Evolutionary conservation across 2,888 invertebrate genomes (phyloP).

Genomic region (Ceriagrion tenellum): DNA sequence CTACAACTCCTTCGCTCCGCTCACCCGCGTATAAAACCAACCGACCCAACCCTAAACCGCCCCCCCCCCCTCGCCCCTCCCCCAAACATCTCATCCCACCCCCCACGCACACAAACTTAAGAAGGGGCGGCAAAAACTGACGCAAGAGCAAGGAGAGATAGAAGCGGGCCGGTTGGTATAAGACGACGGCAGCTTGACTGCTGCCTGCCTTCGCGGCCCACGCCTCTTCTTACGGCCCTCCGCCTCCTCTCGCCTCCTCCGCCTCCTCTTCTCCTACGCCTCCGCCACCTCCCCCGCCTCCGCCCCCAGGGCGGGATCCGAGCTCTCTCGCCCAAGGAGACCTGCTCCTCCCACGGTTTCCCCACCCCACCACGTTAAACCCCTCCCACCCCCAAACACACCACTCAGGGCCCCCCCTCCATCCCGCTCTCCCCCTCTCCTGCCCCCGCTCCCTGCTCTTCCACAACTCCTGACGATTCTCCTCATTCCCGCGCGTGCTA

Average conservation of each 20-base stretch:
- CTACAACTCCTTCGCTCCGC: conserved; percentile 33
- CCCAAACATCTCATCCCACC: not conserved
- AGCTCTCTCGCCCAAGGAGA: conserved; percentile 67
- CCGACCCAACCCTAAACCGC: conserved; percentile 23
- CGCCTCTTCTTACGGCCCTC: not conserved
- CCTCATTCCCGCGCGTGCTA: conserved; percentile 63
- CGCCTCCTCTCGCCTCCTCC: not conserved
- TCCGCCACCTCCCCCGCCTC: conserved; percentile 48
- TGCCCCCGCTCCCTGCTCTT: not conserved
- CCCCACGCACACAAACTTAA: not conserved
- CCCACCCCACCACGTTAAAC: not conserved
- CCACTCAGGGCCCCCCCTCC: not conserved
- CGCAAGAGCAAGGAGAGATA: not conserved
- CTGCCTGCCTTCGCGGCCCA: conserved; percentile 41
- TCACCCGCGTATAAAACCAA: conserved; percentile 2
- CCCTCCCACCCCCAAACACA: not conserved
- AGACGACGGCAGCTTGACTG: conserved; percentile 44
- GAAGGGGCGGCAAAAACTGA: conserved; percentile 58
- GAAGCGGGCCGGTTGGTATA: conserved; percentile 53
- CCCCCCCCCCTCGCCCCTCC: not conserved
- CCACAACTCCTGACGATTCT: not conserved
- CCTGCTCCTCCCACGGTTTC: conserved; percentile 62
- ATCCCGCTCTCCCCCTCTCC: not conserved
- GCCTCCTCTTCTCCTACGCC: not conserved
- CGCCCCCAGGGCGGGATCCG: conserved; percentile 57